Base-by-base conservation (phyloP, 2,113 vertebrate species). In the Anoura caudifer region DNA sequence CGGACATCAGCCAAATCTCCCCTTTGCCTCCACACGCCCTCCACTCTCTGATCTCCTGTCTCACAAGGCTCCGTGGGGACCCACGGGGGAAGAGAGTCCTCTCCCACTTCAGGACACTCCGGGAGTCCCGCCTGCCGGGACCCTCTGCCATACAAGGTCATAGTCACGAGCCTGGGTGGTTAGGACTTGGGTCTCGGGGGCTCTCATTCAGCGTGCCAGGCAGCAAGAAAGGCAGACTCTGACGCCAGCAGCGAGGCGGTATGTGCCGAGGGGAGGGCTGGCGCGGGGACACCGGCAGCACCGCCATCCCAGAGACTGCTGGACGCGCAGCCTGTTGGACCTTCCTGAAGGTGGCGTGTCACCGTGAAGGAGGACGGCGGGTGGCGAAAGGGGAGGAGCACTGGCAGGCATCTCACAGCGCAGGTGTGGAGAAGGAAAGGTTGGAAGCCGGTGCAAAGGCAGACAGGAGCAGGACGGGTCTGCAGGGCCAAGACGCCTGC, bases 191-290 rank as follows among this genome's bases (percentile, higher is more conserved):
- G 13, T 0, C 3, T 26, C 11, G 12, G 26, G 41, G 12, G 17
- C 36, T 8, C 3, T 14, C 45, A 5, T 6, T n/a, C 28, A 56
- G 59, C 5, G 4, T 0, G 0, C 14, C 11, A 2, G 15, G 54
- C 7, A 31, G 28, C 56, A 45, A 87, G 76, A 47, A 26, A 45
- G 16, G 47, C 11, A 59, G 17, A 9, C 2, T 1, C 10, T 47
- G 19, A 41, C 6, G 1, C 43, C 16, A 59, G 26, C 13, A 0
- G 4, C 4, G 26, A 28, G 24, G 9, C 1, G 12, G 28, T 59
- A 9, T 56, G 38, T 38, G 38, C 15, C 3, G 4, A 36, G n/a
- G 33, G 63, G 43, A n/a, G 0, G 43, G 84, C 47, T 2, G 6
- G 10, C 31, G 2, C 24, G 26, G 24, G 13, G 24, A 26, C 28